A percentile compares a stretch with the other conserved stretches of the same genome.
Conservation (phyloP, 2,888 invertebrate genomes). For the Harpagoxenus sublaevis region DNA sequence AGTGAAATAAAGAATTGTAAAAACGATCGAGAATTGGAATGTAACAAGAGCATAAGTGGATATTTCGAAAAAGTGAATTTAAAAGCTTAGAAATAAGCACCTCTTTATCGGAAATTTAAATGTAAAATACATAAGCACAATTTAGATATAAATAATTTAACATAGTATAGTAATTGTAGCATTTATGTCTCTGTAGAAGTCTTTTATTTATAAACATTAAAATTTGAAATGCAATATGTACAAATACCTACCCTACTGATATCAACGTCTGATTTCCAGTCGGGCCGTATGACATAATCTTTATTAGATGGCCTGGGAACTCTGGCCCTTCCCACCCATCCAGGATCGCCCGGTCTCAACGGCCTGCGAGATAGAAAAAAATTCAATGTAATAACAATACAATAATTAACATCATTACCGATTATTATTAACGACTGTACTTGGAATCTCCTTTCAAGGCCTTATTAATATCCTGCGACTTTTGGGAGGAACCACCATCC, state of each 20-base stretch:
- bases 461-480: slow-evolving; percentile 89
- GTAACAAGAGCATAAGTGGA: background rate
- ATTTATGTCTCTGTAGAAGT: no score
- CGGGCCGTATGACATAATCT: slow-evolving; percentile 98
- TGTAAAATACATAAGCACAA: background rate
- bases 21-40: background rate
- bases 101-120: background rate
- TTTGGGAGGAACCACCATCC: slow-evolving; percentile 86
- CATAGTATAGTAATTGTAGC: background rate
- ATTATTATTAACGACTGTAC: slow-evolving; percentile 81
- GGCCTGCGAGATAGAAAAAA: slow-evolving; percentile 86
- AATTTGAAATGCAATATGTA: slow-evolving; percentile 31
- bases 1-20: background rate
- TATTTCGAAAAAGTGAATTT: background rate
- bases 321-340: slow-evolving; percentile 97
- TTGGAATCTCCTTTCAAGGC: slow-evolving; percentile 89
- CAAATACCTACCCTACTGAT: slow-evolving; percentile 88
- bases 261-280: slow-evolving; percentile 95
- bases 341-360: slow-evolving; percentile 96
- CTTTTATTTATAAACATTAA: background rate
- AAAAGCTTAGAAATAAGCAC: background rate
- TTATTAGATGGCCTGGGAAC: slow-evolving; percentile 98
- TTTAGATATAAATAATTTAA: background rate
- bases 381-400: background rate
- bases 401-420: slow-evolving; percentile 5